A percentile compares a stretch with the other conserved stretches of the same genome.
Evolutionary conservation across 2,113 vertebrate genomes (phyloP).

Genomic region (Psammodynastes pulverulentus): DNA sequence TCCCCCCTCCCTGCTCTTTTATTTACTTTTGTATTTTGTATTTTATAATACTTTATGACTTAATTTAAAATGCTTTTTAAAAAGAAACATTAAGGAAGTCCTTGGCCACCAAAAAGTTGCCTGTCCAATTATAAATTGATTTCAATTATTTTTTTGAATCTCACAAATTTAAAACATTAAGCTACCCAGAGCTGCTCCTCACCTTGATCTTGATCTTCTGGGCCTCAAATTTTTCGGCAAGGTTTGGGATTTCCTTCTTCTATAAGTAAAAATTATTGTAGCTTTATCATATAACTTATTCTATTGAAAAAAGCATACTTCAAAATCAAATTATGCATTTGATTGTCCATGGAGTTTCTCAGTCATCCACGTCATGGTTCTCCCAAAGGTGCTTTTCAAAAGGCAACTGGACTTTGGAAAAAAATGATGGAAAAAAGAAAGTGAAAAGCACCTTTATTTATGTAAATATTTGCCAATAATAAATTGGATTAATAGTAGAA

Average conservation of each 20-base stretch:
- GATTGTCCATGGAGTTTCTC: not conserved
- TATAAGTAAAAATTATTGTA: conserved; percentile 29
- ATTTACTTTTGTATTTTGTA: no score
- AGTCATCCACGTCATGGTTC: not conserved
- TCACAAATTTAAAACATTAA: not conserved
- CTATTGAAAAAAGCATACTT: not conserved
- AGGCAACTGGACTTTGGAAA: not conserved
- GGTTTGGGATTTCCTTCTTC: conserved; percentile 4
- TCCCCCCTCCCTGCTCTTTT: no score
- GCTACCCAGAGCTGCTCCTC: conserved; percentile 30
- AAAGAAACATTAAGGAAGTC: not conserved
- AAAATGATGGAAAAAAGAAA: not conserved
- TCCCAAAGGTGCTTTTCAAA: not conserved
- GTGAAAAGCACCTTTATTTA: not conserved
- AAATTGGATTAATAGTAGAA: not conserved
- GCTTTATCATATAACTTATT: not conserved
- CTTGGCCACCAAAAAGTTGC: not conserved
- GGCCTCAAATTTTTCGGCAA: conserved; percentile 41
- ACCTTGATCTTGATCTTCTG: conserved; percentile 56
- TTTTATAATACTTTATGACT: no score
- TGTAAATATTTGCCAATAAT: not conserved
- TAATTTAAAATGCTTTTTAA: no score
- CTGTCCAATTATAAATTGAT: not conserved
- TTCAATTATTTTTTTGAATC: not conserved
- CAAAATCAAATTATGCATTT: not conserved